Evolutionary conservation across 2,888 invertebrate genomes (phyloP).

Genomic region (Eupithecia inturbata): DNA sequence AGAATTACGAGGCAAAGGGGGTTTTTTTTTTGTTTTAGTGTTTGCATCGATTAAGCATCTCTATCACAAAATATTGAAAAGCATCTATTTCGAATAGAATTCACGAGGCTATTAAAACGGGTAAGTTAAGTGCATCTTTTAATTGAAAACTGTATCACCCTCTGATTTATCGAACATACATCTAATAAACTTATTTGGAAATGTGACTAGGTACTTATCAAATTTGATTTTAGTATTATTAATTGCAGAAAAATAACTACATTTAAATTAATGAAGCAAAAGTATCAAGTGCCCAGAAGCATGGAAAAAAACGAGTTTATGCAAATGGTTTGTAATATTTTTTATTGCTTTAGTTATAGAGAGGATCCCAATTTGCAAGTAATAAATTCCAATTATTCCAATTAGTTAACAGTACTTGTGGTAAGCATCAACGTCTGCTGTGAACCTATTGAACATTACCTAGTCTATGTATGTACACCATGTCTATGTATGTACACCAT

Average conservation of each 20-base stretch:
- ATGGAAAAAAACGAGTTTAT: neutral
- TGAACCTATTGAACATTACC: slow-evolving; percentile 20
- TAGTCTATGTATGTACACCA: neutral
- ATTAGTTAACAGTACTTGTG: slow-evolving; percentile 20
- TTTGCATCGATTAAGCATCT: neutral
- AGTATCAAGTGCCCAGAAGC: neutral
- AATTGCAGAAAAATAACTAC: neutral
- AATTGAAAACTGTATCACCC: slow-evolving; percentile 14
- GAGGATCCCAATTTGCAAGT: slow-evolving; percentile 25
- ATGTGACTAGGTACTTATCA: neutral
- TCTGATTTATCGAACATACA: slow-evolving; percentile 7
- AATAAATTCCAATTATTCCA: slow-evolving; percentile 33
- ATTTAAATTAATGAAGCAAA: neutral
- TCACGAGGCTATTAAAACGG: neutral
- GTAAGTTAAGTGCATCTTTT: slow-evolving; percentile 16
- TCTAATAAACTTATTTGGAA: neutral
- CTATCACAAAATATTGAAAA: neutral
- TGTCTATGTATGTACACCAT: no score
- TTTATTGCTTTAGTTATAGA: slow-evolving; percentile 9
- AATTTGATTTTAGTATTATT: neutral
- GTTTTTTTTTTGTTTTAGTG: no score
- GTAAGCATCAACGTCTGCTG: slow-evolving; percentile 17
- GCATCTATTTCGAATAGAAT: neutral
- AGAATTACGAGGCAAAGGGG: neutral
- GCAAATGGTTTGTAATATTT: neutral